A percentile compares a stretch with the other conserved stretches of the same genome.
phyloP scores from a whole-genome alignment of 2,797 vertebrate species.

The Acestrorhynchus altus region DNA sequence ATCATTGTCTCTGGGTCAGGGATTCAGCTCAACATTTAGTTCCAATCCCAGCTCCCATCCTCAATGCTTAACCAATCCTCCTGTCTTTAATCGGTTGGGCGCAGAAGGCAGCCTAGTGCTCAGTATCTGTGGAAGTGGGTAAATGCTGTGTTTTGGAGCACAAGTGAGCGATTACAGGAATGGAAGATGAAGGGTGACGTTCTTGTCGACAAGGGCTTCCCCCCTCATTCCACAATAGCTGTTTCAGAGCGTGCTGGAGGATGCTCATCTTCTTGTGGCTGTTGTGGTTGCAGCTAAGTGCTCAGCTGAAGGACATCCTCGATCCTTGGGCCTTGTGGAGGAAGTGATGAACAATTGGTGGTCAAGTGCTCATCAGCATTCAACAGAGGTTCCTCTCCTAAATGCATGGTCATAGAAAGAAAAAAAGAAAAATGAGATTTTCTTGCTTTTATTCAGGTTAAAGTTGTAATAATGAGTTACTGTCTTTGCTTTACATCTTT shows the following conservation, averaged over 20 bases:
- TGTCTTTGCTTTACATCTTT: too few species aligned
- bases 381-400: too few species aligned
- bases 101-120: conserved; percentile 12
- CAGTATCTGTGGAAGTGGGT: neutral
- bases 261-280: neutral
- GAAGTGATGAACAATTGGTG: neutral
- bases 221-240: conserved; percentile 11
- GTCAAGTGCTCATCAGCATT: neutral
- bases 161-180: conserved; percentile 41
- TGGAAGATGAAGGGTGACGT: conserved; percentile 12
- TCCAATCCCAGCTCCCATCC: conserved; percentile 33
- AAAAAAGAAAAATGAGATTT: too few species aligned
- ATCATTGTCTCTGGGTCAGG: conserved; percentile 20
- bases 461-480: too few species aligned
- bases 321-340: neutral
- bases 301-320: conserved; percentile 1
- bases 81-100: conserved; percentile 38
- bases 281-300: neutral
- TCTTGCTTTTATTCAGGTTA: too few species aligned
- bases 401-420: too few species aligned
- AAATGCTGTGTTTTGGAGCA: conserved; percentile 26
- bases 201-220: conserved; percentile 18
- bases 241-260: conserved; percentile 13
- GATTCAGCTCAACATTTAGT: conserved; percentile 16
- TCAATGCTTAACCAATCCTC: conserved; percentile 10